These are phyloP conservation scores for Phengaris arion DNA, from an alignment of 2,888 invertebrate genomes.

Conservation along the genomic window DNA sequence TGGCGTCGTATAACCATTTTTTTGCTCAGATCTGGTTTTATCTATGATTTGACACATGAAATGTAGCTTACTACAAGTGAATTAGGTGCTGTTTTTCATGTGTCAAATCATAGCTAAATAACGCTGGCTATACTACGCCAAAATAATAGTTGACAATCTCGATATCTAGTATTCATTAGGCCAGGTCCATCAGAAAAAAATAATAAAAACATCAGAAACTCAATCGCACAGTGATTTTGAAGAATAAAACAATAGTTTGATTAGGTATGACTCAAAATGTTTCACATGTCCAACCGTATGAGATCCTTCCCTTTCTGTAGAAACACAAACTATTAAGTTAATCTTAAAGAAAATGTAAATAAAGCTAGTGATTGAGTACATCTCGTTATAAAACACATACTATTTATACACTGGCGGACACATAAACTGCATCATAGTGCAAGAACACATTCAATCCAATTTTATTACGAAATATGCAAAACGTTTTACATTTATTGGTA, in stretches of 20 bases:
- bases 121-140: not conserved
- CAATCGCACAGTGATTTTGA: not conserved
- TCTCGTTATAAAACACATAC: not conserved
- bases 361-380: not conserved
- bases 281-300: conserved; percentile 1
- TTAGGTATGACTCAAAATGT: not conserved
- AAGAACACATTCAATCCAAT: too few species aligned
- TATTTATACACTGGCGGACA: not conserved
- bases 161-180: conserved; percentile 12
- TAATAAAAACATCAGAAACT: not conserved
- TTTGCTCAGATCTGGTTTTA: not conserved
- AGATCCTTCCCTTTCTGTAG: conserved; percentile 29
- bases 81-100: not conserved
- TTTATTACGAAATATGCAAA: too few species aligned
- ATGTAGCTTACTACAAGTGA: not conserved
- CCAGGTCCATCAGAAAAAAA: not conserved
- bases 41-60: too few species aligned
- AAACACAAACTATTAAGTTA: not conserved
- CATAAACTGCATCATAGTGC: too few species aligned
- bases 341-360: not conserved
- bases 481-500: too few species aligned
- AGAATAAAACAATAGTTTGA: not conserved
- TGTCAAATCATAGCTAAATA: not conserved
- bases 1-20: conserved; percentile 4
- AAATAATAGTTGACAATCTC: not conserved